These are phyloP conservation scores for Melanostoma mellinum DNA, from an alignment of 2,888 invertebrate species.

Conservation along the genomic window DNA sequence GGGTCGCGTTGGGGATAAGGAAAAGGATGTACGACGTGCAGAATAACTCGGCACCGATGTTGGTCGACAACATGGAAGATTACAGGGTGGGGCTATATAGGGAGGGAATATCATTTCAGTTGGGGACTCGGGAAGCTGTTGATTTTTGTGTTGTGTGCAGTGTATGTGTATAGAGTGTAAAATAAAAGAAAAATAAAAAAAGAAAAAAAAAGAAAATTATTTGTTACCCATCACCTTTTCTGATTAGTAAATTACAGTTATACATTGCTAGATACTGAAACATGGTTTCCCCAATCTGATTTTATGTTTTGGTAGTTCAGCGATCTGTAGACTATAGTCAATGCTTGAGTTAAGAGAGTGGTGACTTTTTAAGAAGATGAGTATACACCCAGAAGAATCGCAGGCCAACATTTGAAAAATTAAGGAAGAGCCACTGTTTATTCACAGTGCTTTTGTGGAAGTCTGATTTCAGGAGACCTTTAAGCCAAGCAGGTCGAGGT, in stretches of 20 bases:
- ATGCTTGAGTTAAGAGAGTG: neutral
- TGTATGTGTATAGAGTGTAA: slow-evolving; percentile 61
- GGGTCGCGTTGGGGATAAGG: slow-evolving; percentile 66
- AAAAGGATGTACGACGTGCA: slow-evolving; percentile 67
- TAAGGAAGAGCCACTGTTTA: too few relatives aligned
- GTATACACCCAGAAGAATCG: too few relatives aligned
- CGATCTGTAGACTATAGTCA: neutral
- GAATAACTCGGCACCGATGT: slow-evolving; percentile 79
- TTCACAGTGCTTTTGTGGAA: too few relatives aligned
- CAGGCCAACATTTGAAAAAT: too few relatives aligned
- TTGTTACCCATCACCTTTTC: slow-evolving; percentile 76
- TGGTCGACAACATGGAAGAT: slow-evolving; percentile 81
- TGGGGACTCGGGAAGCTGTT: slow-evolving; percentile 81
- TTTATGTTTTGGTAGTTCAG: slow-evolving; percentile 33
- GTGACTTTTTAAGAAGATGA: neutral
- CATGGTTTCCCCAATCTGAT: too few relatives aligned
- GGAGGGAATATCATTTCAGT: slow-evolving; percentile 82
- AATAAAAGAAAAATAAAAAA: slow-evolving; percentile 50
- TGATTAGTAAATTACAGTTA: slow-evolving; percentile 37
- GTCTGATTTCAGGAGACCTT: too few relatives aligned
- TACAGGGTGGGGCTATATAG: slow-evolving; percentile 81
- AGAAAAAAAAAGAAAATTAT: slow-evolving; percentile 77
- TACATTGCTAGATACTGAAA: neutral
- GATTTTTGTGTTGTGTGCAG: slow-evolving; percentile 40
- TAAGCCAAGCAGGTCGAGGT: too few relatives aligned